Base-by-base conservation (phyloP, 2,797 vertebrate genomes). In the Chiroxiphia lanceolata region DNA sequence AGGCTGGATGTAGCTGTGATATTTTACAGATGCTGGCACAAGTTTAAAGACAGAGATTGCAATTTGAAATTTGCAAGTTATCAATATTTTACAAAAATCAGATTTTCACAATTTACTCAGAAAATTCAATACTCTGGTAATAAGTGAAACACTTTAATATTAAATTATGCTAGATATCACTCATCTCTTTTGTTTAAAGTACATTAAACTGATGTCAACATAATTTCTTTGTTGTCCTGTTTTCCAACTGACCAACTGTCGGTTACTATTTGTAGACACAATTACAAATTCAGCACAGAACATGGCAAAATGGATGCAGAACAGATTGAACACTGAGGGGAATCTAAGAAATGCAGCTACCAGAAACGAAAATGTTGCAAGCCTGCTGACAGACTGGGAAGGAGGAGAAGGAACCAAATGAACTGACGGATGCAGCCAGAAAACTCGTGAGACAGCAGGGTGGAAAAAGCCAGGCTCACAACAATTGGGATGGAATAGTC, bases 251-350 rank as follows among this genome's bases (percentile, higher is more conserved):
- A 94, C 93, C 94, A 93, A 60, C 84, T 94, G 94, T 70, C 65
- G 48, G 71, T 25, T 93, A 68, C 91, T 92, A 83, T 93, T 94
- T 88, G 60, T 51, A 90, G 94, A 64, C n/a, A 65, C 6, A 5
- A 63, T 81, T 44, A 71, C 65, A 81, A 87, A 85, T 57, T 44
- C 72, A 91, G 69, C 69, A 51, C 68, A 70, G 82, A 83, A 63
- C 0, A 0, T 54, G 76, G 72, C 82, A 65, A 68, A 93, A 63
- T 13, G 72, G 94, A 59, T 71, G 65, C 82, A 78, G 89, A 90
- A 56, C 95, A 96, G 94, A 92, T 90, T 96, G 94, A 92, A 31
- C 93, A 75, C 94, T 45, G 63, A 89, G 75, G 92, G 94, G 87
- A 85, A 88, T 20, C 82, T 91, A 74, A 92, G 61, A 8, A 8